These are phyloP conservation scores for Hipposideros larvatus DNA, from an alignment of 2,797 vertebrate genomes.

Conservation along the genomic window DNA sequence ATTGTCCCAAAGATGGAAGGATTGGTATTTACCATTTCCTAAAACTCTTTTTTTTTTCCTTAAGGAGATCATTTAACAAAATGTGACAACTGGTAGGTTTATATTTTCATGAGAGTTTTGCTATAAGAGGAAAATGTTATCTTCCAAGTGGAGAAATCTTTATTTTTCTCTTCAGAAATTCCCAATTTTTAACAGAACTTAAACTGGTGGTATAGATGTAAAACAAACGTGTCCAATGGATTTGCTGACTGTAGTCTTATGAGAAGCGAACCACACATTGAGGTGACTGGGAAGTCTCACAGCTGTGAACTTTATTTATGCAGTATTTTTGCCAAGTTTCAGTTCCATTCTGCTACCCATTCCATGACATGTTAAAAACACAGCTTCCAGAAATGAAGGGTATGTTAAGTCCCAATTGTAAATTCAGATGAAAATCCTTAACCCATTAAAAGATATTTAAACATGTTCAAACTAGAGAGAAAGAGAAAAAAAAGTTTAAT, in stretches of 20 bases:
- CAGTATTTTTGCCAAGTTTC: neutral
- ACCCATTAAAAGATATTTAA: neutral
- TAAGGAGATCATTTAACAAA: neutral
- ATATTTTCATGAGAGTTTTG: slow-evolving; percentile 23
- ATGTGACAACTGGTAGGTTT: neutral
- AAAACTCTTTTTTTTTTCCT: slow-evolving; percentile 27
- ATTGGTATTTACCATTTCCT: neutral
- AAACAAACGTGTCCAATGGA: neutral
- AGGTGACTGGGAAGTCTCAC: neutral
- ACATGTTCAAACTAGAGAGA: neutral
- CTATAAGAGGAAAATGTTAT: neutral
- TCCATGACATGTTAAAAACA: neutral
- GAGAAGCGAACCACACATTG: neutral
- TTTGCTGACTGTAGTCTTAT: neutral
- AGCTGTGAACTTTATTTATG: neutral
- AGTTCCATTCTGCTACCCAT: rapidly evolving
- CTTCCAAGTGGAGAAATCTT: neutral
- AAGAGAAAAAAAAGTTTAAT: neutral
- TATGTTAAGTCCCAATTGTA: neutral
- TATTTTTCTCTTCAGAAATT: slow-evolving; percentile 1
- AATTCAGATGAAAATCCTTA: slow-evolving; percentile 11
- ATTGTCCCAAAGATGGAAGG: neutral
- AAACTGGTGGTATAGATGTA: neutral
- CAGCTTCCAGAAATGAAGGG: neutral
- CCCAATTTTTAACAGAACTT: neutral